Evolutionary conservation across 1,140 invertebrate genomes (phyloP), one percentile per base, ranked within the genome.

Genomic region (Caerostris extrusa): DNA sequence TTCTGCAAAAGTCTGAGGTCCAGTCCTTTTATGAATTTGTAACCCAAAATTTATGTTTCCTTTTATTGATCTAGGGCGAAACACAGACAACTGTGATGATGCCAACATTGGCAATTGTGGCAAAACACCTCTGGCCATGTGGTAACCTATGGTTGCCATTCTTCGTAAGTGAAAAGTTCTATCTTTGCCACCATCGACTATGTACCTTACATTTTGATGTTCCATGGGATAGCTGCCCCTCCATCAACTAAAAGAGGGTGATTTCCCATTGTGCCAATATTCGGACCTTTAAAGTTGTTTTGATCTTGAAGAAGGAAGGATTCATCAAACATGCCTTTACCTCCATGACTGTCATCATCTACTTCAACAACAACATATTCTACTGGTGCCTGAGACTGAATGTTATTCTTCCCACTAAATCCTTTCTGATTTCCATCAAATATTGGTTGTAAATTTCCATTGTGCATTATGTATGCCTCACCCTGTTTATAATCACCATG

Each of bases 21-120:
- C 34, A 5, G 3, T n/a, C 50, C 81, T 92, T 87, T 67, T 86
- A 17, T 58, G 86, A 50, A 93, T 71, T 14, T 86, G 14, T 7
- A 93, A n/a, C 7, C 91, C 91, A 57, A 93, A 93, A 17, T 71
- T 86, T 57, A 93, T 3, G 7, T 93, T 93, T 14, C 91, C 91
- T 86, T 86, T 86, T 12, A 87, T 77, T 50, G 64, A 87, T 17
- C 64, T 85, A 56, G 53, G 81, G 34, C 34, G 34, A 34, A 1
- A 34, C 34, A 34, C 2, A 0, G 34, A 34, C 34, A 34, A 34
- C 34, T 34, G 34, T 34, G 34, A 34, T 1, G 34, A 34, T 60
- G 19, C 64, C 5, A 17, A 34, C 8, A 19, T 69, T 69, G 85
- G 17, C 7, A 87, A 19, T 4, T n/a, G 50, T 10, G 91, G 91